These are phyloP conservation scores for Chlorops oryzae DNA, from an alignment of 1,140 invertebrate genomes.

Conservation along the genomic window DNA sequence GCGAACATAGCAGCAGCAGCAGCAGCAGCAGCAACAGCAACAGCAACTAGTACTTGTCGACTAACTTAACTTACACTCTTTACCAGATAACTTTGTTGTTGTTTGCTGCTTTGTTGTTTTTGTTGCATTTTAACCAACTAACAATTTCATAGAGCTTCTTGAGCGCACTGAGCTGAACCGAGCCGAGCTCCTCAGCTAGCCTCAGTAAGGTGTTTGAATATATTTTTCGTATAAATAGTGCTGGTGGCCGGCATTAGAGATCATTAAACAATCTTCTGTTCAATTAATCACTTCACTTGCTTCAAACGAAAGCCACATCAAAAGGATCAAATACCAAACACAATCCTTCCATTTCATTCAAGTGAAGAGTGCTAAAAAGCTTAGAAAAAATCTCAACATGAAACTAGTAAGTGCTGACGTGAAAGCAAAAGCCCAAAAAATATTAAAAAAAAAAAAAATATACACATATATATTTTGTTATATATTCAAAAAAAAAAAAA, in stretches of 20 bases:
- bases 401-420: slow-evolving; percentile 38
- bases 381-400: too few species aligned
- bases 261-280: slow-evolving; percentile 46
- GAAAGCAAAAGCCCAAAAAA: too few species aligned
- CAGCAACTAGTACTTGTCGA: slow-evolving; percentile 16
- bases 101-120: background rate
- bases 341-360: too few species aligned
- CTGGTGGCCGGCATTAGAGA: slow-evolving; percentile 41
- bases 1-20: slow-evolving; percentile 23
- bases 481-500: background rate
- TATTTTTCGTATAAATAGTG: slow-evolving; percentile 45
- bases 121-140: too few species aligned
- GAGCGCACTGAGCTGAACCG: too few species aligned
- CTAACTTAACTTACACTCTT: slow-evolving; percentile 15
- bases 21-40: slow-evolving; percentile 18
- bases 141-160: too few species aligned
- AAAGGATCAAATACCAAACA: too few species aligned
- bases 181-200: too few species aligned
- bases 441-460: background rate
- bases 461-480: background rate
- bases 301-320: slow-evolving; percentile 4
- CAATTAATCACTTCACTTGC: slow-evolving; percentile 40
- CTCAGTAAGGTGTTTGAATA: too few species aligned
- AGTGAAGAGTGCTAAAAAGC: too few species aligned
- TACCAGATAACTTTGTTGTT: too few species aligned